These are phyloP conservation scores for Gryllus longicercus DNA, from an alignment of 2,888 invertebrate species.

Conservation along the genomic window DNA sequence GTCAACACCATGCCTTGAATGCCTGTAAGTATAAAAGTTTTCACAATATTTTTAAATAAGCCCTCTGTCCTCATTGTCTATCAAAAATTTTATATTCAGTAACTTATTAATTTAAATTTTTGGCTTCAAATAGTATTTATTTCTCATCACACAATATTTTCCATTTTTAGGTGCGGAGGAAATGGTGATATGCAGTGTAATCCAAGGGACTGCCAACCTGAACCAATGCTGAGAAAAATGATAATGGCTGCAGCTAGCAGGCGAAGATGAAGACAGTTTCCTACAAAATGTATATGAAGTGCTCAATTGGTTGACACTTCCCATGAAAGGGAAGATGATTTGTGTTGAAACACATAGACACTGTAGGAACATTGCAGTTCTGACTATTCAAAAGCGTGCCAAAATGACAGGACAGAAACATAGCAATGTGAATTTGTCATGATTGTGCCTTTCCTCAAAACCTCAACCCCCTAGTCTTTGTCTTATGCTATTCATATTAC, in stretches of 20 bases:
- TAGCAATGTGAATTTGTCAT: neutral
- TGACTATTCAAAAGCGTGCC: slow-evolving; percentile 30
- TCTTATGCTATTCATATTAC: neutral
- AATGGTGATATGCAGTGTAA: slow-evolving; percentile 94
- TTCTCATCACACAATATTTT: slow-evolving; percentile 18
- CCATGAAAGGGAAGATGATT: neutral
- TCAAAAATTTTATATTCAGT: no score
- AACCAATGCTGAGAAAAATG: slow-evolving; percentile 86
- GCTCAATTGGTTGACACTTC: slow-evolving; percentile 26
- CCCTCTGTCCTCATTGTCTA: neutral
- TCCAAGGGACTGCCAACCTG: slow-evolving; percentile 84
- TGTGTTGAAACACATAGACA: neutral
- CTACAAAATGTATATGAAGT: slow-evolving; percentile 1
- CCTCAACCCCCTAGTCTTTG: slow-evolving; percentile 17
- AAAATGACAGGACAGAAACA: slow-evolving; percentile 32
- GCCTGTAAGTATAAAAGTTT: slow-evolving; percentile 72
- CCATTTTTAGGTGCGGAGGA: slow-evolving; percentile 74
- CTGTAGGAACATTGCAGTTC: neutral
- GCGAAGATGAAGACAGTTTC: slow-evolving; percentile 37
- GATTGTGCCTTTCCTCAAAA: slow-evolving; percentile 29
- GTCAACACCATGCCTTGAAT: slow-evolving; percentile 89
- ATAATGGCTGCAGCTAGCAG: slow-evolving; percentile 65
- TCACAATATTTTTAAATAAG: slow-evolving; percentile 18
- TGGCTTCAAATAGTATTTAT: no score
- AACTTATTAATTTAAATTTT: no score